Percentiles rank a stretch among this genome's conserved stretches.
These are phyloP conservation scores for Pogoniulus pusillus DNA, from an alignment of 2,797 vertebrate genomes.

Conservation along the genomic window DNA sequence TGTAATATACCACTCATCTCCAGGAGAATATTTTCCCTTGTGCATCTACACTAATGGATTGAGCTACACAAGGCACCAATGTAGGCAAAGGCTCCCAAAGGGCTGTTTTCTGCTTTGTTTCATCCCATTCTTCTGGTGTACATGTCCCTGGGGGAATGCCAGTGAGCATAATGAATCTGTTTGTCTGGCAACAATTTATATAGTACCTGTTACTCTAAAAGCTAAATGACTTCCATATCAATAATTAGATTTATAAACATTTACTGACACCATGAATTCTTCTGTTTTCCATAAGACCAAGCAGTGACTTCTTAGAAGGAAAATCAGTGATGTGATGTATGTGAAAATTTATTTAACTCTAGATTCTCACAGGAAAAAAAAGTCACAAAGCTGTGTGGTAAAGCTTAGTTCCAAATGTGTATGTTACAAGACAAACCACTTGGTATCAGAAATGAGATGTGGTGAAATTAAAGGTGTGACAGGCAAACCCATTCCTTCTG, in stretches of 20 bases:
- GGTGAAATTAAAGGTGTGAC: background rate
- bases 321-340: background rate
- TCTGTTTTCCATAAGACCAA: constrained; percentile 3
- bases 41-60: background rate
- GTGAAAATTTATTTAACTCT: constrained; percentile 44
- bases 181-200: background rate
- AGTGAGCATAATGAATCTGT: background rate
- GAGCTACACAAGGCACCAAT: background rate
- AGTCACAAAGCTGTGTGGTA: background rate
- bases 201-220: constrained; percentile 2
- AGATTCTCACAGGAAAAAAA: background rate
- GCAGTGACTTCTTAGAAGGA: background rate
- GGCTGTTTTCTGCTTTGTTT: constrained; percentile 14
- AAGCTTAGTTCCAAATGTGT: background rate
- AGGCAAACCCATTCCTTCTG: background rate
- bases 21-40: background rate
- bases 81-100: background rate
- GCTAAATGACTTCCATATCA: background rate
- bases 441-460: background rate
- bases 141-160: background rate
- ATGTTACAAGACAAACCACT: background rate
- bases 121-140: background rate
- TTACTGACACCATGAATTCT: background rate
- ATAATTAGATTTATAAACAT: background rate
- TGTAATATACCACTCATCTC: background rate